phyloP scores from a whole-genome alignment of 2,888 invertebrate species.

The Pristionchus japonicus region DNA sequence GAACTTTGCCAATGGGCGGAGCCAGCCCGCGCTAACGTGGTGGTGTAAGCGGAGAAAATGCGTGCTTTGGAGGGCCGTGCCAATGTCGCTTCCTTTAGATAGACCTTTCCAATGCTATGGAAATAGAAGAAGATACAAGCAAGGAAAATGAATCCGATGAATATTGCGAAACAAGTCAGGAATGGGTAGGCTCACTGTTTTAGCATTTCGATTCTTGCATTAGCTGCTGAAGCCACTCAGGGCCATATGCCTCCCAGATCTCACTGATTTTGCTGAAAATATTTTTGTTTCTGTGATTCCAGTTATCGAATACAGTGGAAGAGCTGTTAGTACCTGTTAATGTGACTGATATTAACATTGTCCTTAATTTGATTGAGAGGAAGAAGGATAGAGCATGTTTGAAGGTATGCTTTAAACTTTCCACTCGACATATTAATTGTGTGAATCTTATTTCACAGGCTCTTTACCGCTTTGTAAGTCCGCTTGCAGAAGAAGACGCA shows the following conservation, averaged over 20 bases:
- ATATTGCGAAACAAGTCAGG: neutral
- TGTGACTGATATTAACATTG: neutral
- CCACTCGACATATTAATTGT: neutral
- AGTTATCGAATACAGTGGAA: neutral
- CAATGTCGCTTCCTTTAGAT: too few species aligned
- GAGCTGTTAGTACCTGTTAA: conserved; percentile 15
- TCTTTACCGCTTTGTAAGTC: neutral
- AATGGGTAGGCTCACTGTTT: neutral
- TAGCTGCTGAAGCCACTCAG: too few species aligned
- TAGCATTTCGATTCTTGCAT: too few species aligned
- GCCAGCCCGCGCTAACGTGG: too few species aligned
- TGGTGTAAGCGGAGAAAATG: too few species aligned
- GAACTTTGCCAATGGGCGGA: too few species aligned
- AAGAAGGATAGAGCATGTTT: neutral
- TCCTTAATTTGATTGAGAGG: conserved; percentile 4
- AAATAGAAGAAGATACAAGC: neutral
- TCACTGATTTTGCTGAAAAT: neutral
- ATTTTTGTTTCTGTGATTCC: neutral
- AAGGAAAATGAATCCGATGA: neutral
- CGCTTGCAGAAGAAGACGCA: neutral
- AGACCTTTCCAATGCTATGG: too few species aligned
- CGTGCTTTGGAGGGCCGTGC: too few species aligned
- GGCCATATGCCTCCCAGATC: too few species aligned
- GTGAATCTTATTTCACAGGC: neutral
- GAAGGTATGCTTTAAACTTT: neutral